A percentile compares a stretch with the other conserved stretches of the same genome.
phyloP scores from a whole-genome alignment of 2,888 invertebrate genomes.

The Lottia scabra region DNA sequence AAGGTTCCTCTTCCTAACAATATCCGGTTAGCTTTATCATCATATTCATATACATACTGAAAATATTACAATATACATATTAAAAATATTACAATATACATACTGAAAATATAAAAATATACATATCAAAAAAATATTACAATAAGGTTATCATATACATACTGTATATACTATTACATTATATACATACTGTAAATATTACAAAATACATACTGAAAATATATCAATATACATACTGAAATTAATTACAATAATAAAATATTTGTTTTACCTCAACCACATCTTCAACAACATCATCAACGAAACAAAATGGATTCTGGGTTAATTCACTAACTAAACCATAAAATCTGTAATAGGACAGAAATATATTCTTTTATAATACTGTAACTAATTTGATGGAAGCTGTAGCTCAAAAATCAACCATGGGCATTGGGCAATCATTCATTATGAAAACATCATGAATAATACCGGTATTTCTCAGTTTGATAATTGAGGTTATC shows the following conservation, averaged over 20 bases:
- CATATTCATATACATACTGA: conserved; percentile 90
- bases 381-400: not conserved
- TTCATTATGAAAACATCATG: too few species aligned
- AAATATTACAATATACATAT: conserved; percentile 79
- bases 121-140: conserved; percentile 77
- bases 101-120: conserved; percentile 75
- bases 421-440: too few species aligned
- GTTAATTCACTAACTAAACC: conserved; percentile 88
- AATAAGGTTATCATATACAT: not conserved
- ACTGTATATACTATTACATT: not conserved
- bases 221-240: not conserved
- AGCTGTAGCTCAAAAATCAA: not conserved
- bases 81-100: conserved; percentile 77
- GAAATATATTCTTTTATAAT: too few species aligned
- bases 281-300: conserved; percentile 48
- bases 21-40: conserved; percentile 87
- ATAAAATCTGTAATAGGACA: conserved; percentile 74
- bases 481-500: too few species aligned
- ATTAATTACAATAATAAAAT: not conserved
- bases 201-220: not conserved
- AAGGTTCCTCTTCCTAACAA: conserved; percentile 95
- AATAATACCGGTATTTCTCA: too few species aligned
- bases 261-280: conserved; percentile 38
- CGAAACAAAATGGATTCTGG: conserved; percentile 82
- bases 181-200: not conserved